Base-by-base conservation (phyloP, 2,888 invertebrate species). In the Drosophila gaucha region DNA sequence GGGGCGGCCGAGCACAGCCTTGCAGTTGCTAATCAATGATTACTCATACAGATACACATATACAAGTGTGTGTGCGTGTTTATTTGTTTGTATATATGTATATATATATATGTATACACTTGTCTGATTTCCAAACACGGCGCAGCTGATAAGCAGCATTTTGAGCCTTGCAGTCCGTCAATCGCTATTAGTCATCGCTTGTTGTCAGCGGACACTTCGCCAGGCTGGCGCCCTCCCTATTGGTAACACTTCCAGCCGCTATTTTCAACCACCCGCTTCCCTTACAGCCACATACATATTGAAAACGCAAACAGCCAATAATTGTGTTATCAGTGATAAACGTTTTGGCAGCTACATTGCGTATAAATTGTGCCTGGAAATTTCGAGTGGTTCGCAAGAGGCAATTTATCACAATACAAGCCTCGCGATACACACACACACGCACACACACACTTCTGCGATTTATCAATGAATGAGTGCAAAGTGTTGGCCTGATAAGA, bases 81-180 rank as follows among this genome's bases (percentile, higher is more conserved):
- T n/a, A n/a, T n/a, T n/a, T n/a, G n/a, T n/a, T n/a, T 36, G 18
- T 3, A 3, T 18, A 18, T 24, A 10, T 20, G 14, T 38, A 6
- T 43, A 22, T 31, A 14, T 30, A 80, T 58, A 64, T 58, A 65
- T 64, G 65, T 64, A 67, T 67, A 63, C 83, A 85, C 83, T 82
- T 82, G 74, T 82, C 80, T 78, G 88, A 88, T 82, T 82, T 88
- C 79, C 76, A 78, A 82, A 85, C 74, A 71, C 22, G 10, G 18
- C 57, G 14, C 83, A 72, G 63, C 60, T 82, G 88, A 88, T 82
- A 82, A 82, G 31, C 51, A 50, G 35, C 38, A 49, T 46, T 36
- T 50, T 58, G 67, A 83, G 74, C 73, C 77, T 58, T 58, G 77
- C 58, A 62, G 44, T 65, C 57, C 43, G 62, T 38, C 39, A 59